Percentiles rank a stretch among this genome's conserved stretches.
Evolutionary conservation across 1,140 invertebrate species (phyloP).

Genomic region (Drosophila auraria): DNA sequence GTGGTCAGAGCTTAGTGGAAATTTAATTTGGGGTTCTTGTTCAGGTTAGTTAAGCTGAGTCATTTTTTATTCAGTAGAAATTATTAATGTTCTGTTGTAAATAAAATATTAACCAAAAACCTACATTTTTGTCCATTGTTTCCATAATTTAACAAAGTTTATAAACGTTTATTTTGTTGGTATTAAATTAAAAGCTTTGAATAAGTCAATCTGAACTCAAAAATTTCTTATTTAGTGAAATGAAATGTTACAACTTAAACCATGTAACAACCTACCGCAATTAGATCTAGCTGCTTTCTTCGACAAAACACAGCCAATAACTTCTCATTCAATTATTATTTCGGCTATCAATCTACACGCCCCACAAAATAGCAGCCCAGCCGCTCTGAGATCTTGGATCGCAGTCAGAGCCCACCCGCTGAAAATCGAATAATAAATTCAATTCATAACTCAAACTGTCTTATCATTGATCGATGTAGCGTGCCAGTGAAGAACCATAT

Average conservation of each 20-base stretch:
- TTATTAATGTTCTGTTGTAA: no score
- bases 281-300: conserved; percentile 15
- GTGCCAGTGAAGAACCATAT: conserved; percentile 38
- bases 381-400: conserved; percentile 16
- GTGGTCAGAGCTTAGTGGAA: not conserved
- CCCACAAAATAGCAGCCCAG: conserved; percentile 6
- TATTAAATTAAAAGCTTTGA: not conserved
- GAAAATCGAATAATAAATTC: conserved; percentile 57
- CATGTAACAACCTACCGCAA: not conserved
- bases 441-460: conserved; percentile 63
- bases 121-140: not conserved
- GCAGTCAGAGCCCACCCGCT: conserved; percentile 29
- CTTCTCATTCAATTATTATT: conserved; percentile 35
- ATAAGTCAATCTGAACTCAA: no score
- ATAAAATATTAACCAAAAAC: not conserved
- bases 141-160: no score
- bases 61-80: not conserved
- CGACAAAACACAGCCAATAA: conserved; percentile 15
- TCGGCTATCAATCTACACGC: conserved; percentile 28
- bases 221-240: not conserved
- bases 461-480: conserved; percentile 65
- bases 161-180: no score
- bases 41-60: not conserved
- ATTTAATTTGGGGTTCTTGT: not conserved
- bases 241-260: not conserved